Evolutionary conservation across 2,888 invertebrate species (phyloP).

Genomic region (Bembecia ichneumoniformis): DNA sequence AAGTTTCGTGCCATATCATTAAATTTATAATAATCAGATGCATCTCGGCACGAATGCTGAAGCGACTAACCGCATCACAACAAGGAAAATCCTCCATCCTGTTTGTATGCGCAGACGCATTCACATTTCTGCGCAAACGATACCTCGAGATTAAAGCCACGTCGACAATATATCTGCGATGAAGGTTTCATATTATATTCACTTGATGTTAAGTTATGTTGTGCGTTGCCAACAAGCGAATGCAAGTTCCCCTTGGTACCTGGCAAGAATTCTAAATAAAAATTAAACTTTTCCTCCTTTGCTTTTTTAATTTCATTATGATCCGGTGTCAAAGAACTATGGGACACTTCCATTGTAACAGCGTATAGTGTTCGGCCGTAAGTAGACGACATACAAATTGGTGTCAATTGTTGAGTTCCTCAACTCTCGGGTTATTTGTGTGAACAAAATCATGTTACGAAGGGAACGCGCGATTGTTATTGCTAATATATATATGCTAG

Average conservation of each 20-base stretch:
- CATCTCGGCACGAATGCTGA: slow-evolving; percentile 18
- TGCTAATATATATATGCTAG: too few species aligned
- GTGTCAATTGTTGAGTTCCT: too few species aligned
- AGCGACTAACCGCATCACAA: slow-evolving; percentile 21
- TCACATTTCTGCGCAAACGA: slow-evolving; percentile 23
- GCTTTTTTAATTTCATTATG: too few species aligned
- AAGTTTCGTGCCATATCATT: background rate
- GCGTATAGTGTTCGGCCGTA: too few species aligned
- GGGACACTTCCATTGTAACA: too few species aligned
- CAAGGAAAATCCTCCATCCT: slow-evolving; percentile 58
- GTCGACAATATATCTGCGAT: slow-evolving; percentile 25
- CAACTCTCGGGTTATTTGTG: too few species aligned
- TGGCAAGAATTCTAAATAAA: background rate
- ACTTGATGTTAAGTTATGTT: background rate
- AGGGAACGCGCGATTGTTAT: too few species aligned
- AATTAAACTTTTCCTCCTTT: too few species aligned
- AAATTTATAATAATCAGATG: slow-evolving; percentile 9
- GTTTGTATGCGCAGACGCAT: slow-evolving; percentile 38
- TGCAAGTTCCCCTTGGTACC: background rate
- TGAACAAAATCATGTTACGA: too few species aligned
- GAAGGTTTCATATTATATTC: slow-evolving; percentile 15
- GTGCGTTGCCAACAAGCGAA: background rate
- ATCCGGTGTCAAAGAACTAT: too few species aligned
- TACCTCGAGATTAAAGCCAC: slow-evolving; percentile 22
- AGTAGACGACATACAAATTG: too few species aligned